Evolutionary conservation across 2,113 vertebrate genomes (phyloP), one percentile per base, ranked within the genome.

Genomic region (Cottus gobio): DNA sequence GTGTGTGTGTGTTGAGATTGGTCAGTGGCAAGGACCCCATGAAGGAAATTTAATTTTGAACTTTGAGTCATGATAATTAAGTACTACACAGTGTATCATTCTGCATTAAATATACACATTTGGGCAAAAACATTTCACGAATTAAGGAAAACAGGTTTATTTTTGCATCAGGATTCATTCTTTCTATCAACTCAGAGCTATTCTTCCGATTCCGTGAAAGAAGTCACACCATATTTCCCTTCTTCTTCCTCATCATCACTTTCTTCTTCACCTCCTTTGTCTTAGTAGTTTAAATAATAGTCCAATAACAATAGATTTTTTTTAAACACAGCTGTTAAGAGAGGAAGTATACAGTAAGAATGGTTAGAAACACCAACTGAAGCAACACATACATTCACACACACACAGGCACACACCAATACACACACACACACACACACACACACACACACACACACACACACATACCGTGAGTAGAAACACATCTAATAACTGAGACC

Each of bases 401-500:
- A 39, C 37, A 39, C 37, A 58, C 28, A 58, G 4, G 30, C n/a
- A 58, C n/a, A n/a, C n/a, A n/a, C n/a, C n/a, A n/a, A n/a, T n/a
- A n/a, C n/a, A n/a, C n/a, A n/a, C n/a, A n/a, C 24, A 31, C 57
- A 60, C 57, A 18, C 56, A 58, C 56, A 28, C 57, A 60, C 57
- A 60, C 57, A 31, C 58, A 61, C 58, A 50, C 37, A 46, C 61
- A 37, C 61, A 63, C 10, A 63, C 46, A 50, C 6, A 52, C 16
- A 20, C 22, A 46, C 10, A n/a, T 7, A 18, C 46, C 64, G 57
- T 34, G 60, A 24, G 12, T 42, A 44, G 69, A 65, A 52, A 74
- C 50, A 46, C n/a, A 74, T 85, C 82, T 65, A 65, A 74, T 64
- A 60, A 58, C 3, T 64, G 24, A 50, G 28, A 34, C 24, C 18